These are phyloP conservation scores for Bombylius major DNA, from an alignment of 2,888 invertebrate species.

Conservation along the genomic window DNA sequence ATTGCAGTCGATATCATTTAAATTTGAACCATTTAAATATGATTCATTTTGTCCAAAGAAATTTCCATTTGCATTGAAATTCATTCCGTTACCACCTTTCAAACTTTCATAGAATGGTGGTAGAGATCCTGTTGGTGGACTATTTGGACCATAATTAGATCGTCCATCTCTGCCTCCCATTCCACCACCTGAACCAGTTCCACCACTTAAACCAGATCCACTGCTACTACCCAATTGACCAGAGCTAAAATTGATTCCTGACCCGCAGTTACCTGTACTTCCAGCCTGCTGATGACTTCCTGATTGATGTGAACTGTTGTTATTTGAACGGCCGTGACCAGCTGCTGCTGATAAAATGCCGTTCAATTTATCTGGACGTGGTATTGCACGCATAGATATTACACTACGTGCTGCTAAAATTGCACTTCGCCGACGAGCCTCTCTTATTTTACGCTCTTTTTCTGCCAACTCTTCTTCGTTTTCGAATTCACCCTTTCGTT, in stretches of 20 bases:
- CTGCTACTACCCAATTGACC: constrained; percentile 41
- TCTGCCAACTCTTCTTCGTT: constrained; percentile 23
- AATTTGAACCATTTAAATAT: constrained; percentile 51
- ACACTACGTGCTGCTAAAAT: constrained; percentile 42
- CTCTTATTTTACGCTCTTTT: constrained; percentile 51
- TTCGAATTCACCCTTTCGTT: constrained; percentile 47
- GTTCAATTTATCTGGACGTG: constrained; percentile 45
- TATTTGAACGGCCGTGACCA: constrained; percentile 62
- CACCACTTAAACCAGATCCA: constrained; percentile 43
- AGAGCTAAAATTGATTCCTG: constrained; percentile 33
- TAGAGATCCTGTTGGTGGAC: constrained; percentile 73
- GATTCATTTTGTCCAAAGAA: constrained; percentile 52
- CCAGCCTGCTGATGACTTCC: constrained; percentile 21
- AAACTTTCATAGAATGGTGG: constrained; percentile 84
- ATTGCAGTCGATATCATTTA: constrained; percentile 25
- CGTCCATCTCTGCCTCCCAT: constrained; percentile 68
- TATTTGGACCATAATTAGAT: constrained; percentile 76
- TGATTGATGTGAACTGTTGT: constrained; percentile 43
- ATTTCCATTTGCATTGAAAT: constrained; percentile 53
- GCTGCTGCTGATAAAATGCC: constrained; percentile 62
- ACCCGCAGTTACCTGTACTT: constrained; percentile 30
- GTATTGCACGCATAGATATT: constrained; percentile 42
- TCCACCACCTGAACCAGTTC: constrained; percentile 61
- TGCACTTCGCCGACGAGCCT: constrained; percentile 54
- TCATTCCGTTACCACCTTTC: constrained; percentile 60